Conservation (phyloP, 2,888 invertebrate species). For the Anagyrus pseudococci region DNA sequence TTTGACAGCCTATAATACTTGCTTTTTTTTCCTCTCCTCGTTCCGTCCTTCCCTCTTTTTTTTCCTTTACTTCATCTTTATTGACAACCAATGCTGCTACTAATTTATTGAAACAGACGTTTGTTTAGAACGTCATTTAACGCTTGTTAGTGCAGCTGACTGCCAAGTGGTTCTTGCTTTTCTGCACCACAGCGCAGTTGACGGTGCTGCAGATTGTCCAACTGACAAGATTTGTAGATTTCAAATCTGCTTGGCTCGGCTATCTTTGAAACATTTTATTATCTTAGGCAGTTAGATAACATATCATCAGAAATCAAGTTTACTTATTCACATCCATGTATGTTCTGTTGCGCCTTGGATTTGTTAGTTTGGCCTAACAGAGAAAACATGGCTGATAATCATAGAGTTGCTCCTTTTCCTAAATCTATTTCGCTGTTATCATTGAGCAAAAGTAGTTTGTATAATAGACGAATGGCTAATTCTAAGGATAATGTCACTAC, state of each 20-base stretch:
- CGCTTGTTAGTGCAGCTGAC: slow-evolving; percentile 21
- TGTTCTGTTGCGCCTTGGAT: background rate
- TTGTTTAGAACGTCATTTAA: slow-evolving; percentile 22
- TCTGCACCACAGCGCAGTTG: too few species aligned
- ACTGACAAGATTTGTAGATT: too few species aligned
- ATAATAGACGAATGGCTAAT: slow-evolving; percentile 50
- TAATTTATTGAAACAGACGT: slow-evolving; percentile 16
- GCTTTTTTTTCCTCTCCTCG: background rate
- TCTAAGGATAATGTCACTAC: slow-evolving; percentile 21
- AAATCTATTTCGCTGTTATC: slow-evolving; percentile 47
- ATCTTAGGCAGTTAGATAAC: slow-evolving; percentile 19
- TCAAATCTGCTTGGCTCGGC: background rate
- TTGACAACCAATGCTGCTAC: slow-evolving; percentile 13
- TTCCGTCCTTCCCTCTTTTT: slow-evolving; percentile 5
- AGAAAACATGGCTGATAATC: slow-evolving; percentile 41
- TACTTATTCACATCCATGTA: background rate
- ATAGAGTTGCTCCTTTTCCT: slow-evolving; percentile 42
- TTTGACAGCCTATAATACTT: slow-evolving; percentile 13
- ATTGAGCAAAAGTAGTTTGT: slow-evolving; percentile 49
- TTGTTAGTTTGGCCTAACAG: background rate
- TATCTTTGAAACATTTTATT: slow-evolving; percentile 12
- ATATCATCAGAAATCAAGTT: slow-evolving; percentile 22
- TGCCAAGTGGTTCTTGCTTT: slow-evolving; percentile 17
- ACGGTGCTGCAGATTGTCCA: too few species aligned
- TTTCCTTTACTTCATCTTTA: too few species aligned